A percentile compares a stretch with the other conserved stretches of the same genome.
Evolutionary conservation across 2,888 invertebrate genomes (phyloP).

Genomic region (Mesorhabditis belari): DNA sequence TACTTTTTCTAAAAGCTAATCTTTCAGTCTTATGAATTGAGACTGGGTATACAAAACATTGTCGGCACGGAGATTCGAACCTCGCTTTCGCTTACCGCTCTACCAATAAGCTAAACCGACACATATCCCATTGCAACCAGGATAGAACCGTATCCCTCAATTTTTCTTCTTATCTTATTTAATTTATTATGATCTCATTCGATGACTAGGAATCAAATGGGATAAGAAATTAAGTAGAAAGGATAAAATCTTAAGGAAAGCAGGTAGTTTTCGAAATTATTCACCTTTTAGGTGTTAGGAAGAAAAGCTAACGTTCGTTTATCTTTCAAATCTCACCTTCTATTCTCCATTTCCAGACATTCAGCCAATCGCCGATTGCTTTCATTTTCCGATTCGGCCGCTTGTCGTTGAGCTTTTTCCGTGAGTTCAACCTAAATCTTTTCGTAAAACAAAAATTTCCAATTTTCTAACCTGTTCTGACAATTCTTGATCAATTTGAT

Average conservation of each 20-base stretch:
- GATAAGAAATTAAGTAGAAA: background rate
- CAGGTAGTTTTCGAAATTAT: no score
- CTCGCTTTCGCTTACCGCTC: no score
- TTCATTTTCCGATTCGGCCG: conserved; percentile 36
- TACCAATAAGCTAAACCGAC: no score
- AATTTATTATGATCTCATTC: background rate
- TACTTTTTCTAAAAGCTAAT: no score
- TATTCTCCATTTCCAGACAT: conserved; percentile 32
- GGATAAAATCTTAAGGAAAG: background rate
- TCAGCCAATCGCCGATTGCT: conserved; percentile 33
- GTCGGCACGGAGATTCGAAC: no score
- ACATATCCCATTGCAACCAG: no score
- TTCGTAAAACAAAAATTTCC: background rate
- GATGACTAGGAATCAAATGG: background rate
- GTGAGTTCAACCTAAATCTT: conserved; percentile 23
- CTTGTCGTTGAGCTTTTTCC: conserved; percentile 27
- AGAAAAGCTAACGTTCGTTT: no score
- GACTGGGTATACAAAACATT: no score
- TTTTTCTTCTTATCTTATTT: no score
- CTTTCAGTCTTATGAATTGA: no score
- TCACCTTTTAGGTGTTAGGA: no score
- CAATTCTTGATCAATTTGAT: conserved; percentile 25
- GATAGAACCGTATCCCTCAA: no score
- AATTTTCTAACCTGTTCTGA: conserved; percentile 18
- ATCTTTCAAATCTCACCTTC: conserved; percentile 10